These are phyloP conservation scores for Autographa gamma DNA, from an alignment of 2,888 invertebrate genomes.

Conservation along the genomic window DNA sequence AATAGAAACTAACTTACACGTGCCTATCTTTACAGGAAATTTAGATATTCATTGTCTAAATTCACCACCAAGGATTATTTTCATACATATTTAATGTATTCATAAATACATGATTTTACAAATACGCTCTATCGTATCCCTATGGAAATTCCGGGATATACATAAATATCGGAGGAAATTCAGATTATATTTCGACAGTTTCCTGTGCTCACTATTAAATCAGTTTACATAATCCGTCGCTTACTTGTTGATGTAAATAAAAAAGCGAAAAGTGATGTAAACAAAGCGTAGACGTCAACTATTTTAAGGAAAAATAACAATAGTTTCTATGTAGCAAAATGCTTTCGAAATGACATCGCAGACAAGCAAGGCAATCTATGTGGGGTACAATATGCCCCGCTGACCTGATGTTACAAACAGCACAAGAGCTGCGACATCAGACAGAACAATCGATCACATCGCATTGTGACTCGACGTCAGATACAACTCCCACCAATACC, in stretches of 20 bases:
- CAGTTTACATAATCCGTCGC: not conserved
- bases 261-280: too few species aligned
- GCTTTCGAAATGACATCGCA: not conserved
- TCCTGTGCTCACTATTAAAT: not conserved
- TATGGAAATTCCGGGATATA: constrained; percentile 36
- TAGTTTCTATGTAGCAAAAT: not conserved
- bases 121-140: constrained; percentile 42
- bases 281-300: too few species aligned
- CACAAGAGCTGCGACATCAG: not conserved
- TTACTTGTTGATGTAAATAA: too few species aligned
- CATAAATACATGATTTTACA: constrained; percentile 46
- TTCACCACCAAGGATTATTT: constrained; percentile 37
- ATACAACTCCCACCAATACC: not conserved
- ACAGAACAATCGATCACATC: not conserved
- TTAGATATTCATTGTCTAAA: constrained; percentile 13
- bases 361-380: not conserved
- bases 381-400: not conserved
- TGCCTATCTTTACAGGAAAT: constrained; percentile 17
- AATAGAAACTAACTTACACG: constrained; percentile 16
- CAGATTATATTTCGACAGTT: not conserved
- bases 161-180: constrained; percentile 47
- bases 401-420: not conserved
- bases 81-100: constrained; percentile 55
- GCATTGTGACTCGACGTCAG: not conserved
- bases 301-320: not conserved